Percentiles rank a stretch among this genome's conserved stretches.
phyloP scores from a whole-genome alignment of 1,140 invertebrate genomes.

The Drosophila sp. region DNA sequence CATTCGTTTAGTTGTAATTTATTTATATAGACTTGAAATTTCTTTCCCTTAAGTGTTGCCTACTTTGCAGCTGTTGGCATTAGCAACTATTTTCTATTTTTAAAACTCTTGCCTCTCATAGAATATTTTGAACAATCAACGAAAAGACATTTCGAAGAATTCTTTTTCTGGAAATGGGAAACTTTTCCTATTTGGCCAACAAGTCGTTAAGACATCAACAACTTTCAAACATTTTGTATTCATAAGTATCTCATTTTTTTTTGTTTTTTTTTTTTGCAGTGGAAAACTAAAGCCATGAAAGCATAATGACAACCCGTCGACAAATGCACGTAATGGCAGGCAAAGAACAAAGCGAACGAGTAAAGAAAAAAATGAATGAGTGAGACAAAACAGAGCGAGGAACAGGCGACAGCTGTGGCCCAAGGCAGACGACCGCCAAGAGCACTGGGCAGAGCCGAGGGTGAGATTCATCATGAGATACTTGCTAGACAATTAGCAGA shows the following conservation, averaged over 20 bases:
- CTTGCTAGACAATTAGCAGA: slow-evolving; percentile 61
- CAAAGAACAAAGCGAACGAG: slow-evolving; percentile 26
- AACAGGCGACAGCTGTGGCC: slow-evolving; percentile 26
- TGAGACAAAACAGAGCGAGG: slow-evolving; percentile 1
- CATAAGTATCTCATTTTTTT: slow-evolving; percentile 35
- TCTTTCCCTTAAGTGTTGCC: slow-evolving; percentile 18
- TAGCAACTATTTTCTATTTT: neutral
- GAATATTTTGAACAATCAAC: slow-evolving; percentile 33
- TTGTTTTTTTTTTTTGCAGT: slow-evolving; percentile 43
- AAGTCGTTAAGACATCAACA: slow-evolving; percentile 57
- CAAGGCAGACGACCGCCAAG: neutral
- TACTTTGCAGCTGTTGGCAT: slow-evolving; percentile 22
- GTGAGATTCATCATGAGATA: slow-evolving; percentile 14
- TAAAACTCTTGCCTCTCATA: neutral
- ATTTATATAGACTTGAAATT: too few species aligned
- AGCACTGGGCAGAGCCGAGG: neutral
- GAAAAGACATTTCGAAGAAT: slow-evolving; percentile 37
- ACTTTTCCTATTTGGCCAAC: slow-evolving; percentile 60
- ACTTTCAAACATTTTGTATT: slow-evolving; percentile 53
- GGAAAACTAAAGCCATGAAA: slow-evolving; percentile 73
- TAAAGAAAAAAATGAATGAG: slow-evolving; percentile 3
- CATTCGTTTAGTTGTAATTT: too few species aligned
- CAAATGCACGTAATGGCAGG: slow-evolving; percentile 62
- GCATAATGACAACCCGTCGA: slow-evolving; percentile 66
- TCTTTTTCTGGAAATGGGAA: slow-evolving; percentile 18